phyloP scores from a whole-genome alignment of 2,797 vertebrate genomes.

The Microctenopoma stevenorrisi region DNA sequence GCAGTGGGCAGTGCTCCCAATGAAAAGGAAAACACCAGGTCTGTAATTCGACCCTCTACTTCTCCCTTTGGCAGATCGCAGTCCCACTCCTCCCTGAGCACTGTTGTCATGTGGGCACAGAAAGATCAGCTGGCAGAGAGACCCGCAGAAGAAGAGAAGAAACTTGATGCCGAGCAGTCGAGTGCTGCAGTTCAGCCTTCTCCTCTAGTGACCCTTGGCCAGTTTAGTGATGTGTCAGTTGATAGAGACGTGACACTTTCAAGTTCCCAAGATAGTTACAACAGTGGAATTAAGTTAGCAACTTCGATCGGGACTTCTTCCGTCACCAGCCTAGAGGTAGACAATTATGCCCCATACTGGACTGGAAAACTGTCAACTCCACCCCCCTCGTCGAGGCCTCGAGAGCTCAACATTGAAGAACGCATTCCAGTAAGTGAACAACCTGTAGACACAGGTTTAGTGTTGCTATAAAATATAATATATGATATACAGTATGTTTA shows the following conservation, averaged over 20 bases:
- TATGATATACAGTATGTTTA: background rate
- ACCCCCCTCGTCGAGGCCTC: constrained; percentile 66
- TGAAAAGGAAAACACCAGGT: constrained; percentile 39
- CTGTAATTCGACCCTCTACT: constrained; percentile 15
- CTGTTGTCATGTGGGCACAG: constrained; percentile 56
- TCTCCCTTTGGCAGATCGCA: constrained; percentile 73
- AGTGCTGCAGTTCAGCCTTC: constrained; percentile 15
- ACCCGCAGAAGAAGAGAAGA: constrained; percentile 21
- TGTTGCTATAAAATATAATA: background rate
- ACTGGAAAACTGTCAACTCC: constrained; percentile 61
- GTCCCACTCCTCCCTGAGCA: constrained; percentile 75
- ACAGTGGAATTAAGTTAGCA: constrained; percentile 49
- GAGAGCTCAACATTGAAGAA: constrained; percentile 88
- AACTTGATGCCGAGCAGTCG: constrained; percentile 3
- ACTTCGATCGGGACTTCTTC: constrained; percentile 68
- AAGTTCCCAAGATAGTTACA: constrained; percentile 71
- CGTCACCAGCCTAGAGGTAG: constrained; percentile 77
- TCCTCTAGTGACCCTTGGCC: constrained; percentile 49
- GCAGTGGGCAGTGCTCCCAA: constrained; percentile 64
- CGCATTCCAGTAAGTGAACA: constrained; percentile 87
- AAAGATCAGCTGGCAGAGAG: constrained; percentile 39
- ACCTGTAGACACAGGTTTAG: background rate
- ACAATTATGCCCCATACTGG: constrained; percentile 78
- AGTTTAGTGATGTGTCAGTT: constrained; percentile 72
- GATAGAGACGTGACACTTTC: constrained; percentile 63